phyloP scores from a whole-genome alignment of 1,140 invertebrate species.

The Neodiprion fabricii region DNA sequence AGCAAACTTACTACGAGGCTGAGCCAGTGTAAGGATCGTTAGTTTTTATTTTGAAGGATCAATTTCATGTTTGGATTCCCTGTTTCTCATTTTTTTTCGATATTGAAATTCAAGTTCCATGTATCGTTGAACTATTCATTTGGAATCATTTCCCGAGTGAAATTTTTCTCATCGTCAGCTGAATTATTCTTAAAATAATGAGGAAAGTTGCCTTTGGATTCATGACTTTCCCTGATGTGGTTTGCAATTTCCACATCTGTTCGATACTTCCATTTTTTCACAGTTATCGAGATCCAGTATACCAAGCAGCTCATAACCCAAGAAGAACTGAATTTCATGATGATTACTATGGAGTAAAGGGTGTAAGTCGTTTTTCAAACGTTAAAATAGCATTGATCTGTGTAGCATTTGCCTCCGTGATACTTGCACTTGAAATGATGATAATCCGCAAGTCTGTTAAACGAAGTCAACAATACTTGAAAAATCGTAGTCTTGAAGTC shows the following conservation, averaged over 20 bases:
- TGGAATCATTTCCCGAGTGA: no score
- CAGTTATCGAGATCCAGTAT: constrained; percentile 29
- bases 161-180: no score
- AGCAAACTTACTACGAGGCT: no score
- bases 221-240: background rate
- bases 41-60: no score
- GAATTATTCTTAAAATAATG: no score
- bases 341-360: constrained; percentile 67
- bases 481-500: constrained; percentile 5
- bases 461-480: constrained; percentile 59
- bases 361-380: constrained; percentile 65
- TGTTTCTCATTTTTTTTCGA: no score
- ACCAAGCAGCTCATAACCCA: background rate
- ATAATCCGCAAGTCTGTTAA: constrained; percentile 51
- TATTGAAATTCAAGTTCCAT: no score
- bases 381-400: constrained; percentile 62
- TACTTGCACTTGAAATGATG: constrained; percentile 50
- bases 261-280: constrained; percentile 11
- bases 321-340: constrained; percentile 9
- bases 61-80: no score
- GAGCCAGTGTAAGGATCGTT: background rate
- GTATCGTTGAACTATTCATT: no score
- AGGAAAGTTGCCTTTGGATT: no score
- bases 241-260: background rate
- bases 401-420: constrained; percentile 59